Evolutionary conservation across 1,140 invertebrate genomes (phyloP).

Genomic region (Ephestia elutella): DNA sequence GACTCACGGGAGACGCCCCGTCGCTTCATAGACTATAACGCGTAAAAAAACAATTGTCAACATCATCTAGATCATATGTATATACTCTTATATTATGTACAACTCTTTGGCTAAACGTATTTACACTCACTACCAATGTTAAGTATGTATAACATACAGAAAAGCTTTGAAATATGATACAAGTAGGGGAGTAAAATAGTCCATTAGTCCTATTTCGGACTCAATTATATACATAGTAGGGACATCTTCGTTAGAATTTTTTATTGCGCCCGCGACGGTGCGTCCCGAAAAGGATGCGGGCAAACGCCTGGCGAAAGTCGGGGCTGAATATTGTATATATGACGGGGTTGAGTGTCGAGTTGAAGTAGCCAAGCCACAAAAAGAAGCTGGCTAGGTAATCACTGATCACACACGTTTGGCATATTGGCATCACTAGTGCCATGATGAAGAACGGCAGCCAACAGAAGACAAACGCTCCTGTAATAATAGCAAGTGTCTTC

Average conservation of each 20-base stretch:
- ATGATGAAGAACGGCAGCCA: constrained; percentile 96
- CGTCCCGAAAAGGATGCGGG: constrained; percentile 88
- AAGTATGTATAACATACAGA: constrained; percentile 70
- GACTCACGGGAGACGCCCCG: constrained; percentile 59
- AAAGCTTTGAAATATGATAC: constrained; percentile 58
- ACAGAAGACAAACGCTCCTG: constrained; percentile 93
- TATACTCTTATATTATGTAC: constrained; percentile 60
- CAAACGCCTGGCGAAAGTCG: constrained; percentile 95
- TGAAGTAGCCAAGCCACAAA: constrained; percentile 94
- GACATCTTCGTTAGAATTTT: constrained; percentile 68
- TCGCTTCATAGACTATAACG: constrained; percentile 60
- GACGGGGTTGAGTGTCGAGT: constrained; percentile 95
- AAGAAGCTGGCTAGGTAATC: constrained; percentile 86
- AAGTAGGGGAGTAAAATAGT: constrained; percentile 52
- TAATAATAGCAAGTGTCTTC: constrained; percentile 94
- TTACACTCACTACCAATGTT: constrained; percentile 60
- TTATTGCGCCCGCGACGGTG: constrained; percentile 74
- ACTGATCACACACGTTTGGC: constrained; percentile 83
- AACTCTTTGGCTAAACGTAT: constrained; percentile 57
- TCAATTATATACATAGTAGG: constrained; percentile 53
- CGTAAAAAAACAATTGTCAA: constrained; percentile 64
- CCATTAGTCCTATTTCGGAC: constrained; percentile 26
- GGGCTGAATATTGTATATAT: constrained; percentile 97
- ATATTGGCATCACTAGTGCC: constrained; percentile 90
- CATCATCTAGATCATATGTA: constrained; percentile 54